Base-by-base conservation (phyloP, 2,888 invertebrate species). In the Sesamia inferens region DNA sequence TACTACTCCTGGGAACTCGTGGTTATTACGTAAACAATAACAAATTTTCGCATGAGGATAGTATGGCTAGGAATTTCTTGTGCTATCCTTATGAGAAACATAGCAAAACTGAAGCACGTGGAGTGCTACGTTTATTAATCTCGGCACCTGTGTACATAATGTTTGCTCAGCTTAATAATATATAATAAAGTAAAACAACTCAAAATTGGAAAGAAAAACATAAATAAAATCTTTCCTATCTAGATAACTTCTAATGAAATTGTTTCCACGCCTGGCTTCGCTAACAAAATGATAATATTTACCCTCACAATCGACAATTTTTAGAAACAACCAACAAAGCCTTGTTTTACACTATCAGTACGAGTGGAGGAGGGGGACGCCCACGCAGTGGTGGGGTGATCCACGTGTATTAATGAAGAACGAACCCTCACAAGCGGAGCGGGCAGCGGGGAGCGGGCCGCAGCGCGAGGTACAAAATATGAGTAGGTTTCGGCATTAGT, bases 401-500 rank as follows among this genome's bases (percentile, higher is more conserved):
- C 81, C 89, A 89, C 89, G 88, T 90, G 91, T 90, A 90, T 91
- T 91, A 91, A 89, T 91, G 90, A 88, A 89, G 87, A 87, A 85
- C 84, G 79, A 83, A 80, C 84, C 70, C 69, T 54, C 64, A 55
- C 31, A 54, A 58, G 24, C 48, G 51, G 55, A 47, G 58, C 54
- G n/a, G 62, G 58, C 44, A 8, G 31, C 51, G 65, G 55, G 51
- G 22, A 1, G 19, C 51, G 65, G 55, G 51, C 19, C 1, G 19
- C 47, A 22, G 19, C 8, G 42, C 1, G 42, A 8, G 42, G 42
- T 55, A 58, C 47, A 31, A 61, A 67, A 70, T 55, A 72, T 62
- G 8, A 62, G 54, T 54, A 47, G n/a, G 42, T 54, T 59, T 48
- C 58, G 10, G 2, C 1, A 31, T 78, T 39, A 51, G 19, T n/a